Evolutionary conservation across 2,888 invertebrate genomes (phyloP), one percentile per base, ranked within the genome.

Genomic region (Drosophila cognata): DNA sequence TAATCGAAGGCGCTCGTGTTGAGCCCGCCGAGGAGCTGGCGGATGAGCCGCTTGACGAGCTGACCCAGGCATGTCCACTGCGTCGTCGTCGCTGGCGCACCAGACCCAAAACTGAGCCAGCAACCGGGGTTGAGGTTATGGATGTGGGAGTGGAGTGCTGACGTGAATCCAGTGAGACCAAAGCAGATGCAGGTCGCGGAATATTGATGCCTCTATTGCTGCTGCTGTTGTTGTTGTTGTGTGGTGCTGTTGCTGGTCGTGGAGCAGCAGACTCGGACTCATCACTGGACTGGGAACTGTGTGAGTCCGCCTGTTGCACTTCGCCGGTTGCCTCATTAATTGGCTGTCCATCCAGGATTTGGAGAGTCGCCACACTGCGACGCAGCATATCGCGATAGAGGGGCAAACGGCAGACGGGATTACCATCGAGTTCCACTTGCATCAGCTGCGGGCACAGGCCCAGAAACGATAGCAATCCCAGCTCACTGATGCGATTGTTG

Each of bases 341-440:
- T 1, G 88, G n/a, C 13, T 79, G 75, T 1, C 93, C 93, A 88
- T 94, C 94, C 11, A 94, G 90, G 6, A 92, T 75, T 55, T 90
- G 87, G 16, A 94, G 79, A 1, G 91, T 89, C 6, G 93, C 92
- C 21, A 94, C 91, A 75, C 91, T 87, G 36, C 92, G 88, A 33
- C 91, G 87, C 7, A 94, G 81, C 5, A 91, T 91, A 25, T 87
- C 85, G 0, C 93, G 90, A 79, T 94, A 94, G 4, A 92, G 77
- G 0, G 81, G 75, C 31, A 89, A 74, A 41, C 89, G 84, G 2
- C 93, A 90, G 2, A 94, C 92, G 2, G 94, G 94, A 91, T 94
- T 94, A 18, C 93, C 93, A 35, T 93, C 92, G 58, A 95, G 90
- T 80, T 94, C 94, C 0, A 95, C 91, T 8, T 94, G 94, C 76